Percentiles rank a stretch among this genome's conserved stretches.
phyloP scores from a whole-genome alignment of 2,888 invertebrate species.

The Eristalinus sepulchralis region DNA sequence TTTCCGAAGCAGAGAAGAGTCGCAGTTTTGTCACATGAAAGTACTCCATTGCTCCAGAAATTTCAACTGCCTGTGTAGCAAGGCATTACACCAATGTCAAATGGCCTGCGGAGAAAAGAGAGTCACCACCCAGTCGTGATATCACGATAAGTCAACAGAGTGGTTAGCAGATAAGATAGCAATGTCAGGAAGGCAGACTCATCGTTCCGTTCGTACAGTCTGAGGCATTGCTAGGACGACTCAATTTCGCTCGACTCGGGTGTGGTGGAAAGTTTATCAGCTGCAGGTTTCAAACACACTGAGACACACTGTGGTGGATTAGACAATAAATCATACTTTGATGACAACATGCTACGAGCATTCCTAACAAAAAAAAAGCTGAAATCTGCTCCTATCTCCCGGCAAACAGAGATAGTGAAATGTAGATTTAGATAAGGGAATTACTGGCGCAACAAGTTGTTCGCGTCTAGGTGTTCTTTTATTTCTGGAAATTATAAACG shows the following conservation, averaged over 20 bases:
- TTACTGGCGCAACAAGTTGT: constrained; percentile 18
- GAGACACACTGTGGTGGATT: constrained; percentile 10
- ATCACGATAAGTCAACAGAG: neutral
- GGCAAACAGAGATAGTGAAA: constrained; percentile 5
- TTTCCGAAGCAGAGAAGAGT: neutral
- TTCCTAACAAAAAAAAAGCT: neutral
- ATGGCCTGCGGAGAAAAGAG: too few relatives aligned
- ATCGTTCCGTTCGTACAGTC: neutral
- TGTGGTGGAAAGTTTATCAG: neutral
- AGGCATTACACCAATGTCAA: too few relatives aligned
- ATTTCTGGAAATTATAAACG: neutral
- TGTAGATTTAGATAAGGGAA: constrained; percentile 38
- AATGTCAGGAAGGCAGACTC: neutral
- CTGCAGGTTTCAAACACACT: neutral
- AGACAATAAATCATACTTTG: constrained; percentile 28
- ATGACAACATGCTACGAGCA: constrained; percentile 28
- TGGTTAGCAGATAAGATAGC: neutral
- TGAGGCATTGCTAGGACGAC: neutral
- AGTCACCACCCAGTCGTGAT: neutral
- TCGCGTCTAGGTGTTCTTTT: neutral
- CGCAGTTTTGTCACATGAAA: neutral
- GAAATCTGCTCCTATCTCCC: constrained; percentile 2
- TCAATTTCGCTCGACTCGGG: neutral
- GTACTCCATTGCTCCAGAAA: too few relatives aligned
- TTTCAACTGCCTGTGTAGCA: too few relatives aligned